Base-by-base conservation (phyloP, 2,888 invertebrate genomes). In the Carterocephalus palaemon region DNA sequence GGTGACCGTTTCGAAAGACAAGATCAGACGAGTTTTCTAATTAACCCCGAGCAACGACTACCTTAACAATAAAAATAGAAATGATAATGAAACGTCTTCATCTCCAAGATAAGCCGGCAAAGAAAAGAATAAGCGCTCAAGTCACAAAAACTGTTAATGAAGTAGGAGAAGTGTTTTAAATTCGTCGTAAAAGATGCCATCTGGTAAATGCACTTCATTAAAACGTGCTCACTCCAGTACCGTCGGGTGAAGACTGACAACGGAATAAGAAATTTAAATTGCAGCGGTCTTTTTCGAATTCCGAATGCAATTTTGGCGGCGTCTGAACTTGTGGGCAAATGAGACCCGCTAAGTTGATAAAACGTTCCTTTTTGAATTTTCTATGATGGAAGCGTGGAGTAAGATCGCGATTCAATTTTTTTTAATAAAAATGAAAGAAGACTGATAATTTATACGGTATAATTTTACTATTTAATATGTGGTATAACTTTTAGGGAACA, bases 141-240 rank as follows among this genome's bases (percentile, higher is more conserved):
- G 43, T 39, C 32, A 60, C 65, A 64, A 69, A 63, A 66, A 66
- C 52, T 64, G 62, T 62, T 74, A 72, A 72, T 65, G 65, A 70
- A 69, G 66, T 62, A 65, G 60, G 42, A 22, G 60, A 59, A 74
- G 67, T 71, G 63, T 74, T 78, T 79, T 72, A 66, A 81, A 75
- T 78, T 72, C 67, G 68, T 71, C 39, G 39, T 39, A 39, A 34
- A 33, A 52, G 49, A 59, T 62, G 64, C 70, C 75, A 74, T 75
- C 77, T 78, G 77, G 54, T 68, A 70, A 75, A 72, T 72, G 73
- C 74, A 72, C 74, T 78, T 80, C 69, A 74, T 80, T 77, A 77
- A 72, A 67, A 70, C 68, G 73, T 70, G 73, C 72, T 70, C 69
- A 68, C 68, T 58, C 62, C 60, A 55, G 54, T 55, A 62, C 49